Evolutionary conservation across 2,797 vertebrate species (phyloP), one percentile per base, ranked within the genome.

Genomic region (Esox lucius): DNA sequence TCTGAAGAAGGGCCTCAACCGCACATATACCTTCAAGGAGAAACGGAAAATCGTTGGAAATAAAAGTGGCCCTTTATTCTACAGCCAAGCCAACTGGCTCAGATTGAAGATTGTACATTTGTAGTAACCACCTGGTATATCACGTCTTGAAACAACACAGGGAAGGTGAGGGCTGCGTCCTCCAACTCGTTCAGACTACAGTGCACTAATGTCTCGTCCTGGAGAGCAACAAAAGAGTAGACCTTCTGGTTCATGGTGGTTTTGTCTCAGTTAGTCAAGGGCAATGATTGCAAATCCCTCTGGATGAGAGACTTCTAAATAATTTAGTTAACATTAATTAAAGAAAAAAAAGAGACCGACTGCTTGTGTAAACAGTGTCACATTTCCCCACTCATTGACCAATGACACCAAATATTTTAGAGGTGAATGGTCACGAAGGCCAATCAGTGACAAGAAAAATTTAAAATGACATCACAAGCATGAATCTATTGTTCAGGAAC

Each of bases 181-280:
- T 99, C 97, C 87, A 99, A 91, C 86, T 99, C 97, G 74, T 99
- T 99, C 89, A 99, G 93, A 91, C 97, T 99, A 94, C 98, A 99
- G 88, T 99, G 98, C 82, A 99, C 97, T 94, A 99, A 87, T 16
- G 97, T 99, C 92, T 99, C 97, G 91, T 99, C 97, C 97, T 99
- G 79, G 19, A 0, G 8, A 24, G 12, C 15, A 35, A 28, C 48
- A 64, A 1, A 35, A 11, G 3, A 42, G 17, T 46, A 24, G 22
- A 31, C 7, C 53, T 56, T 56, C 53, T 22, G 53, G 56, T 61
- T 61, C 9, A 24, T 4, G 22, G 62, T 2, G 16, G 49, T 56
- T 39, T 28, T 2, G 6, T 28, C 31, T 31, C 15, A 26, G 15
- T 33, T 33, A 65, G 62, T 15, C 24, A 6, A 33, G 8, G 5